phyloP scores from a whole-genome alignment of 2,113 vertebrate species.

The Gorsachius goisagi region DNA sequence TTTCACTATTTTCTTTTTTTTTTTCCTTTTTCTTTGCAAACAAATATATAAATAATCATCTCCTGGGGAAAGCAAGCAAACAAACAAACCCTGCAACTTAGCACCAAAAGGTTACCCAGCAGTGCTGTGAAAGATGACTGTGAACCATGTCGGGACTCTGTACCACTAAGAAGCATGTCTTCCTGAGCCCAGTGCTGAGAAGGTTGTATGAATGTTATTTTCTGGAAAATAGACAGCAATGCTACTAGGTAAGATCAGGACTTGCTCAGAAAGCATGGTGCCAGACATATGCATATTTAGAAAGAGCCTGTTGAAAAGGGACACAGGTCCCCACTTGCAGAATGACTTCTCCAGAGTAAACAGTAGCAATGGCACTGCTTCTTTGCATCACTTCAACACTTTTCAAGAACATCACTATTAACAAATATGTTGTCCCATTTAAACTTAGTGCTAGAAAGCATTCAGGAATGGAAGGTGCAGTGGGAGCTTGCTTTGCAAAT shows the following conservation, averaged over 20 bases:
- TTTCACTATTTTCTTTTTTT: not conserved
- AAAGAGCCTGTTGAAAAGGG: not conserved
- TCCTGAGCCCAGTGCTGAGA: accelerated
- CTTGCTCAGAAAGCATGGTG: accelerated
- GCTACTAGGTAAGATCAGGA: not conserved
- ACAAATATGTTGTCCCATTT: not conserved
- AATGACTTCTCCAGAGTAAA: not conserved
- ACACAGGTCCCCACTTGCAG: not conserved
- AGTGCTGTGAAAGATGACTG: too few relatives aligned
- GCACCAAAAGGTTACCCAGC: too few relatives aligned
- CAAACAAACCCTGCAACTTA: too few relatives aligned
- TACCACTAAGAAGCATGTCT: too few relatives aligned
- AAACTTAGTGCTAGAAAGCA: not conserved
- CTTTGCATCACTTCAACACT: not conserved
- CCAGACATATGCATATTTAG: accelerated
- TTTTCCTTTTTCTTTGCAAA: not conserved
- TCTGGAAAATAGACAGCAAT: not conserved
- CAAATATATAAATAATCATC: not conserved
- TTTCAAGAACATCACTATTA: not conserved
- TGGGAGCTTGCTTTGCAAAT: not conserved
- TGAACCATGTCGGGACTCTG: too few relatives aligned
- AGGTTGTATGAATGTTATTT: too few relatives aligned
- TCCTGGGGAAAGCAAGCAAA: too few relatives aligned
- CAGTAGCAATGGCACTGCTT: not conserved
- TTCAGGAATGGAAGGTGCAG: not conserved